A percentile compares a stretch with the other conserved stretches of the same genome.
Conservation (phyloP, 2,888 invertebrate genomes). For the Alitta virens region DNA sequence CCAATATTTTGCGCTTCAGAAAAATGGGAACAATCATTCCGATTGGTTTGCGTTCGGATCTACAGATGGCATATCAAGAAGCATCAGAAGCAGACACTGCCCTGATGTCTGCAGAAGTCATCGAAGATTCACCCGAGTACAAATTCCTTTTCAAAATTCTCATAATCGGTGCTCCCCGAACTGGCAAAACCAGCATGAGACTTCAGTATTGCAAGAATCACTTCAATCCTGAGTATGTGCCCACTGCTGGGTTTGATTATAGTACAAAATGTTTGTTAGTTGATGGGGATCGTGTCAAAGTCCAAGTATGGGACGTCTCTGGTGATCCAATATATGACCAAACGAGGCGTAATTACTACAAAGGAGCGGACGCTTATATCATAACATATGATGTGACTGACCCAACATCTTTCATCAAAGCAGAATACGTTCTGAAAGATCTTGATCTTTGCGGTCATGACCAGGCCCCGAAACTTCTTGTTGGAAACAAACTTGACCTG, state of each 20-base stretch:
- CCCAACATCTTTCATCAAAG: conserved; percentile 16
- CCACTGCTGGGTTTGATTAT: conserved; percentile 26
- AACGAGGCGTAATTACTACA: conserved; percentile 24
- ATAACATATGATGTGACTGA: conserved; percentile 25
- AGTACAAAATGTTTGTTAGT: conserved; percentile 19
- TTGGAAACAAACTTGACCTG: conserved; percentile 25
- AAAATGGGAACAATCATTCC: conserved; percentile 13
- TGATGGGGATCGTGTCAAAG: conserved; percentile 19
- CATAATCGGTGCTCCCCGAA: conserved; percentile 19
- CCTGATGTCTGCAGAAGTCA: not conserved
- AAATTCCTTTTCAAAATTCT: conserved; percentile 25
- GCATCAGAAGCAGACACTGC: not conserved
- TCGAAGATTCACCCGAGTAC: conserved; percentile 18
- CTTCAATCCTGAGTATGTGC: conserved; percentile 20
- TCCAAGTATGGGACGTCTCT: conserved; percentile 25
- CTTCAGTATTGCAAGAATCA: conserved; percentile 23
- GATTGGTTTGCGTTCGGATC: not conserved
- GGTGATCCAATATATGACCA: conserved; percentile 21
- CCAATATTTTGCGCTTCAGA: conserved; percentile 13
- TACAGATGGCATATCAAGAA: not conserved
- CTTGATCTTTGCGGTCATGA: conserved; percentile 10
- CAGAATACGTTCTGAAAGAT: conserved; percentile 22
- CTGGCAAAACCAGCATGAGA: conserved; percentile 24
- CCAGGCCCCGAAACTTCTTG: conserved; percentile 22
- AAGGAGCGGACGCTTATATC: conserved; percentile 27